Base-by-base conservation (phyloP, 1,140 invertebrate genomes). In the Neodiprion fabricii region DNA sequence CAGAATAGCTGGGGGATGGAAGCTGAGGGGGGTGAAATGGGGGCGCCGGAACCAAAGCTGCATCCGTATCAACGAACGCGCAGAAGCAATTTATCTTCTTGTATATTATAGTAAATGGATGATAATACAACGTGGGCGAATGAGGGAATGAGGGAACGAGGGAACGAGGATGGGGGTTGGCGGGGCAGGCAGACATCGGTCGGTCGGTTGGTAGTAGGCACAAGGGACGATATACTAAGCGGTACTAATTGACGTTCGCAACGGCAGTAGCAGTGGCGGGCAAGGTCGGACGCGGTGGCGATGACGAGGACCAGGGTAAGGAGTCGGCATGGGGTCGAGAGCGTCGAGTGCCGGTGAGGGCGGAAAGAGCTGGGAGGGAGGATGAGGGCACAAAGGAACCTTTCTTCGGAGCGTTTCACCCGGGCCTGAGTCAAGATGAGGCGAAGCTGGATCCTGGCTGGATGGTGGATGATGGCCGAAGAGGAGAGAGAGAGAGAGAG, bases 71-170 rank as follows among this genome's bases (percentile, higher is more conserved):
- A 76, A 76, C 74, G 73, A 76, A 66, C 67, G 50, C 75, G 68
- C 68, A 61, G 53, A 61, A 74, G 73, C 76, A 77, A 83, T 83
- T 83, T 79, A 79, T 83, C 82, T 81, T 82, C 79, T 77, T 78
- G 75, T 78, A 83, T 83, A 40, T 40, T 40, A 40, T 79, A 81
- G 77, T 74, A 77, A 82, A 82, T 81, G 76, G 81, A 81, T 83
- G 80, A 80, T 83, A 78, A 82, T 9, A 61, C 9, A 61, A 61
- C 53, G 53, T 79, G 77, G 79, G 72, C 48, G 61, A 67, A 69
- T 67, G 50, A 67, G 48, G 28, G 28, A 40, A 40, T 40, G 70
- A 28, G 61, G 49, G 48, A 40, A 14, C 49, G 68, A 48, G 48
- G 65, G 47, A 76, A 71, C 17, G 49, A 50, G 47, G 53, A 40